These are phyloP conservation scores for Eubucco bourcierii DNA, from an alignment of 2,113 vertebrate species.

Conservation along the genomic window DNA sequence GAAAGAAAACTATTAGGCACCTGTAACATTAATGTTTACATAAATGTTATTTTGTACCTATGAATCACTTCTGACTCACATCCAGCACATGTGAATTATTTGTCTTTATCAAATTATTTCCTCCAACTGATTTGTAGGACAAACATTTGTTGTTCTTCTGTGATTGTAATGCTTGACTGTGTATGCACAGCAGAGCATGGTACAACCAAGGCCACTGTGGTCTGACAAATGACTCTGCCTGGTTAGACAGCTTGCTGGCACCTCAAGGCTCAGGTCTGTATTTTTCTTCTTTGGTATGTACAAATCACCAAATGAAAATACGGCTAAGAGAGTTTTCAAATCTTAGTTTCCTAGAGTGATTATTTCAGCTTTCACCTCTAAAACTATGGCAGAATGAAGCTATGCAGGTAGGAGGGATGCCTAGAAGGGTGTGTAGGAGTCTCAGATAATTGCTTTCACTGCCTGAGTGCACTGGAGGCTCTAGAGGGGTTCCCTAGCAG, in stretches of 20 bases:
- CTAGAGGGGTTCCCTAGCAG: background rate
- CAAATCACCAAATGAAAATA: background rate
- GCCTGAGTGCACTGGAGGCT: background rate
- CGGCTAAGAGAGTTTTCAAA: background rate
- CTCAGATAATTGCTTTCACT: background rate
- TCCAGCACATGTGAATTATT: background rate
- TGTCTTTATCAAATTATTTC: background rate
- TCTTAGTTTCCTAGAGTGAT: background rate
- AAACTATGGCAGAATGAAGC: background rate
- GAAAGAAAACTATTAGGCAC: background rate
- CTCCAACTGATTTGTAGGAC: background rate
- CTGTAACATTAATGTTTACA: background rate
- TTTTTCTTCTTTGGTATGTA: background rate
- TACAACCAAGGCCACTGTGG: background rate
- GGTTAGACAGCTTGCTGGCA: background rate
- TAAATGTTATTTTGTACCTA: background rate
- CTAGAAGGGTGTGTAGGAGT: background rate
- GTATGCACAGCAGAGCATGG: background rate
- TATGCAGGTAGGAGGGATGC: background rate
- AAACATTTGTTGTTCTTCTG: background rate
- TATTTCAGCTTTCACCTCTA: background rate
- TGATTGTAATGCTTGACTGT: rapidly evolving
- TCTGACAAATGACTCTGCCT: background rate
- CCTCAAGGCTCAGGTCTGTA: background rate
- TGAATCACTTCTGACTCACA: background rate